Base-by-base conservation (phyloP, 2,113 vertebrate species). In the Carlito syrichta region DNA sequence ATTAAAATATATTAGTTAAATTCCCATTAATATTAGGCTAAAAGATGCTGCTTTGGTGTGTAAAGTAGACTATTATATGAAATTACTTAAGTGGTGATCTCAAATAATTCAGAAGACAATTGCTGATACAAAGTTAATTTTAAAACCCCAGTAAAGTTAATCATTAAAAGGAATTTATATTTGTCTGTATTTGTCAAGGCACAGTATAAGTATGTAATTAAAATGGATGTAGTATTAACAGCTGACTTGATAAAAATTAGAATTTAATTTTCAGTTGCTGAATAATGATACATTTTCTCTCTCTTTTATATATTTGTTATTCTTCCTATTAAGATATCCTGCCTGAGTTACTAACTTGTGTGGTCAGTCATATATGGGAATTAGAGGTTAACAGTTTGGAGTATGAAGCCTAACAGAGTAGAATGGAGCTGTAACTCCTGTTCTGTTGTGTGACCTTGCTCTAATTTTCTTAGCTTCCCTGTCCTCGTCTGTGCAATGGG, bases 21-120 rank as follows among this genome's bases (percentile, higher is more conserved):
- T 63, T 96, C 91, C 43, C 68, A 87, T 79, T 73, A 94, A 82
- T 83, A 74, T 66, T 91, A 90, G 62, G 12, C 66, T 97, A 20
- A 62, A 94, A 92, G 94, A 91, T 91, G 54, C 48, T 87, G 20
- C n/a, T 43, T 60, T 78, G 74, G 27, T 78, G 5, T 27, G 84
- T 94, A 92, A 94, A 93, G 90, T 87, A 96, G 83, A 60, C 50
- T 89, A 52, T 83, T 76, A 66, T 8, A 91, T 52, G 52, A 91
- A 94, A 91, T 94, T 89, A 3, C 40, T 81, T 91, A 79, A 58
- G 32, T 96, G 76, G 45, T 86, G 90, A 89, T 94, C 92, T 92
- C 48, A 92, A 95, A 89, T 93, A 89, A 93, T 94, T 87, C 94
- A 74, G 58, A 92, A 97, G 77, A 92, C 60, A 96, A 22, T 91